These are phyloP conservation scores for Natator depressus DNA, from an alignment of 2,113 vertebrate species.

Conservation along the genomic window DNA sequence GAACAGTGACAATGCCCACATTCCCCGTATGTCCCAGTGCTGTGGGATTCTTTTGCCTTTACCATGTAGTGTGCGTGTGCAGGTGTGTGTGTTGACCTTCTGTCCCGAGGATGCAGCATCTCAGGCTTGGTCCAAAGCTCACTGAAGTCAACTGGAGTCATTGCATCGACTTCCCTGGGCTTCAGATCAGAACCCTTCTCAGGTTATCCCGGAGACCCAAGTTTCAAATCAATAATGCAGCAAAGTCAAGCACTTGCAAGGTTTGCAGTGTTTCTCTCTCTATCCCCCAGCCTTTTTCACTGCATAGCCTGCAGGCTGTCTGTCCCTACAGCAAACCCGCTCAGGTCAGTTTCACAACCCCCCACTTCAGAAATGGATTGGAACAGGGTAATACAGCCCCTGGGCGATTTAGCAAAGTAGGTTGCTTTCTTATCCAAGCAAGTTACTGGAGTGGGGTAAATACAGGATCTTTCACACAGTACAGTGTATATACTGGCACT, in stretches of 20 bases:
- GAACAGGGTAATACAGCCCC: background rate
- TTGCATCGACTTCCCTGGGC: background rate
- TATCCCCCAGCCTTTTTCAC: background rate
- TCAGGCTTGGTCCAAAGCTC: background rate
- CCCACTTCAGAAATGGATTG: background rate
- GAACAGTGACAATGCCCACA: background rate
- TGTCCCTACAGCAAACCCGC: background rate
- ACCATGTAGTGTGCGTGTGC: background rate
- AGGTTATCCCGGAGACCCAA: background rate
- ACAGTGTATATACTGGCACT: accelerated
- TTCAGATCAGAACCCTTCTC: background rate
- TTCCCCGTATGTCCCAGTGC: background rate
- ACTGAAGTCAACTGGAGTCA: background rate
- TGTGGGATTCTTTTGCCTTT: background rate
- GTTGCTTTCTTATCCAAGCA: background rate
- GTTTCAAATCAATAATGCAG: conserved; percentile 55
- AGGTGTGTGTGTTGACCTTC: background rate
- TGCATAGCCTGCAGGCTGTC: background rate
- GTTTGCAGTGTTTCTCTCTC: background rate
- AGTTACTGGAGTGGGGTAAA: background rate
- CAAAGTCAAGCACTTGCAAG: background rate
- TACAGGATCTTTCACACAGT: background rate
- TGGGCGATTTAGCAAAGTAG: background rate
- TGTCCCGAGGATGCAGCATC: accelerated
- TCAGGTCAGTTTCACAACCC: background rate